These are phyloP conservation scores for Drosophila bocqueti DNA, from an alignment of 1,140 invertebrate genomes.

Conservation along the genomic window DNA sequence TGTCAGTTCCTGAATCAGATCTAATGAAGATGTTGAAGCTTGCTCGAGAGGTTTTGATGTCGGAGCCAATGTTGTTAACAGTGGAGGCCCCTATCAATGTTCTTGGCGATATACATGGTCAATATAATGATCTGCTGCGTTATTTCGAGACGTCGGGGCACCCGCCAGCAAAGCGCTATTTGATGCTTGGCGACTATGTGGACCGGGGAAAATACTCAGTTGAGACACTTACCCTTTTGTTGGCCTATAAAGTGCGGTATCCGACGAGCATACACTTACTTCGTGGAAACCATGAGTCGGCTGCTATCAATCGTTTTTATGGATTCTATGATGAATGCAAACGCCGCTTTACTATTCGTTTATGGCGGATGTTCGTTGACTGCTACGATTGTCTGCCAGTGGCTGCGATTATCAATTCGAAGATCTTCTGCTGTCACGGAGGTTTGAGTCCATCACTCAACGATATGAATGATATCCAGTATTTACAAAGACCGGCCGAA, in stretches of 20 bases:
- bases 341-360: conserved; percentile 97
- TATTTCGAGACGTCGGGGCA: conserved; percentile 99
- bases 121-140: conserved; percentile 98
- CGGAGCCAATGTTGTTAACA: conserved; percentile 98
- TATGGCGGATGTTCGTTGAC: conserved; percentile 97
- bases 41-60: conserved; percentile 98
- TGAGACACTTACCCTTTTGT: conserved; percentile 95
- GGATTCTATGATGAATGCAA: conserved; percentile 98
- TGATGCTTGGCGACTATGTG: conserved; percentile 97
- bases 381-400: conserved; percentile 89
- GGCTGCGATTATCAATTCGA: conserved; percentile 97
- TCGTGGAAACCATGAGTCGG: conserved; percentile 87
- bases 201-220: conserved; percentile 93
- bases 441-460: conserved; percentile 94
- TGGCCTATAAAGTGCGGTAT: conserved; percentile 98
- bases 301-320: conserved; percentile 94
- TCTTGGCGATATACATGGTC: conserved; percentile 99
- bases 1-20: conserved; percentile 39
- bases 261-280: conserved; percentile 94
- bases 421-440: conserved; percentile 98
- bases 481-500: conserved; percentile 95
- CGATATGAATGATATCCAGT: conserved; percentile 94
- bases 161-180: conserved; percentile 98
- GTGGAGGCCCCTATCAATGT: conserved; percentile 99
- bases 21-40: conserved; percentile 87